Conservation (phyloP, 2,888 invertebrate genomes). For the Volucella bombylans region DNA sequence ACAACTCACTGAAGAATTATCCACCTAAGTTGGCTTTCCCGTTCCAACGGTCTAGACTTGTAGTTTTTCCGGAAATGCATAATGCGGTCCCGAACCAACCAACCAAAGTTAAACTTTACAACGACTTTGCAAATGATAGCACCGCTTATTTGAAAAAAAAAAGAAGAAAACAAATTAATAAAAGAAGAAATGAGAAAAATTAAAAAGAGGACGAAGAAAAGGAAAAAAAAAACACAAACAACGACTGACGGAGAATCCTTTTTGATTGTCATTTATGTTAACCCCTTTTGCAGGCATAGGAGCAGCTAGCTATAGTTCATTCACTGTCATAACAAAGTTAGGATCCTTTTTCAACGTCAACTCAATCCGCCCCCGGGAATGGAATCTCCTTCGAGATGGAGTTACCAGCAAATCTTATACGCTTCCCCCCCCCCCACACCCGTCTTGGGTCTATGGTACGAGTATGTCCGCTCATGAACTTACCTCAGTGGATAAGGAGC, state of each 20-base stretch:
- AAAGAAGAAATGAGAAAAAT: slow-evolving; percentile 16
- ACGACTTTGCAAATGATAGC: slow-evolving; percentile 18
- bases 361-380: slow-evolving; percentile 71
- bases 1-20: slow-evolving; percentile 34
- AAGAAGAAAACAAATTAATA: slow-evolving; percentile 8
- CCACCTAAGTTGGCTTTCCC: slow-evolving; percentile 28
- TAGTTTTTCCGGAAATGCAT: not conserved
- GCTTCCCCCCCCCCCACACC: slow-evolving; percentile 28
- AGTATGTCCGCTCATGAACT: slow-evolving; percentile 22
- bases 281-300: slow-evolving; percentile 49
- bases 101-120: slow-evolving; percentile 3
- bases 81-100: not conserved
- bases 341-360: slow-evolving; percentile 72
- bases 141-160: slow-evolving; percentile 18
- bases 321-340: slow-evolving; percentile 74
- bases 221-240: not conserved
- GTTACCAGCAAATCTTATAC: too few relatives aligned
- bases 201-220: slow-evolving; percentile 10
- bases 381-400: slow-evolving; percentile 50
- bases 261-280: slow-evolving; percentile 66
- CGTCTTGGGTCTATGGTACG: slow-evolving; percentile 9
- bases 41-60: slow-evolving; percentile 10
- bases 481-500: slow-evolving; percentile 44
- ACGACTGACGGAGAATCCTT: slow-evolving; percentile 26
- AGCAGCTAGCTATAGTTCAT: slow-evolving; percentile 56